phyloP scores from a whole-genome alignment of 92 coral and sea anemone genomes.

The Chrysogorgia sp. region DNA sequence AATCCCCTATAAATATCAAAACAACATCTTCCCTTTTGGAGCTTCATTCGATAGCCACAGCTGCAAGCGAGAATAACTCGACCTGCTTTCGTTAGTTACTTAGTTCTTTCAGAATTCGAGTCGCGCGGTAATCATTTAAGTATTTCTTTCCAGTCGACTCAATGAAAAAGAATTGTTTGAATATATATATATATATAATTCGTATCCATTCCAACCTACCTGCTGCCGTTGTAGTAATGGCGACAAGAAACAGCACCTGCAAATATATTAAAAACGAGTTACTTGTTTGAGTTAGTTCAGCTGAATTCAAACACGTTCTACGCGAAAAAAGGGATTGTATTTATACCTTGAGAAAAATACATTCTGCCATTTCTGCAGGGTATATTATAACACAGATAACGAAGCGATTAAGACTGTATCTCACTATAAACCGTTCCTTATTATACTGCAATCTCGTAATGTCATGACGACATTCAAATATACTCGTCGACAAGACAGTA shows the following conservation, averaged over 20 bases:
- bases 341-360: neutral
- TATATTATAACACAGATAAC: neutral
- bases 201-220: neutral
- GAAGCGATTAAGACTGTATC: no score
- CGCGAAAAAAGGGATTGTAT: neutral
- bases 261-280: neutral
- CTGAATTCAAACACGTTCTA: neutral
- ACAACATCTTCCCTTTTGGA: no score
- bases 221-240: neutral
- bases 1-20: no score
- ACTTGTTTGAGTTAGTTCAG: neutral
- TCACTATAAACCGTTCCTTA: neutral
- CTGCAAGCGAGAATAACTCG: no score
- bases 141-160: no score
- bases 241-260: constrained; percentile 28
- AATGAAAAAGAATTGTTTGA: no score
- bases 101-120: no score
- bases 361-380: neutral
- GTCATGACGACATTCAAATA: constrained; percentile 24
- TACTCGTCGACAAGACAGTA: neutral
- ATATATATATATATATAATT: no score
- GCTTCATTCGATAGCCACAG: no score
- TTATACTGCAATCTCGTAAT: neutral
- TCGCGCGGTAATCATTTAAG: no score
- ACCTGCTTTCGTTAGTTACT: no score